Conservation (phyloP, 1,140 invertebrate species). For the Liolophura sinensis region DNA sequence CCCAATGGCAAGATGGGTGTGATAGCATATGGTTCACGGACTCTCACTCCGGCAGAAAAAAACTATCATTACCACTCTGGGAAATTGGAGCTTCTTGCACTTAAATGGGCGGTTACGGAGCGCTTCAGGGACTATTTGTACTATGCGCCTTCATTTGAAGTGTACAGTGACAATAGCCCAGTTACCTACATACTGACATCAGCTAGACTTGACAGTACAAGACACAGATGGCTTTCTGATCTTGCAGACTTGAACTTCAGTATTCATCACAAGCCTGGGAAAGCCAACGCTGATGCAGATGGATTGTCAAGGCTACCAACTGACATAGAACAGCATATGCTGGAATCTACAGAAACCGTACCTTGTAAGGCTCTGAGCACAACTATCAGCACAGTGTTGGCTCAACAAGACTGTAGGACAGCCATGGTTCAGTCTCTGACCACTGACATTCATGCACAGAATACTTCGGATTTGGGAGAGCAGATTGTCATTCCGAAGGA, state of each 20-base stretch:
- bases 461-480: too few species aligned
- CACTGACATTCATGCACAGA: too few species aligned
- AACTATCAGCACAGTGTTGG: too few species aligned
- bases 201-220: neutral
- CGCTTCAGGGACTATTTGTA: conserved; percentile 20
- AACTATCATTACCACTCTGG: conserved; percentile 25
- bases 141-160: conserved; percentile 11
- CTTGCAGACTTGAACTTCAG: conserved; percentile 3
- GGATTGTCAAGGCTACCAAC: conserved; percentile 5
- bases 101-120: conserved; percentile 25
- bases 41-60: conserved; percentile 22
- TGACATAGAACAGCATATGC: neutral
- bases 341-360: too few species aligned
- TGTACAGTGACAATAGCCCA: conserved; percentile 18
- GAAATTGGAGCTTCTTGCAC: conserved; percentile 25
- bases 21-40: conserved; percentile 27
- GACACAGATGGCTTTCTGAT: conserved; percentile 8
- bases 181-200: conserved; percentile 16
- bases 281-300: conserved; percentile 16
- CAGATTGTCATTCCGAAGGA: too few species aligned
- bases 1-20: conserved; percentile 47
- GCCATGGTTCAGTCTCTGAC: too few species aligned
- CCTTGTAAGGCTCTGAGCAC: too few species aligned
- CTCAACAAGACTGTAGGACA: too few species aligned
- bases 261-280: conserved; percentile 7